Evolutionary conservation across 2,888 invertebrate species (phyloP), one percentile per base, ranked within the genome.

Genomic region (Amphimallon solstitiale): DNA sequence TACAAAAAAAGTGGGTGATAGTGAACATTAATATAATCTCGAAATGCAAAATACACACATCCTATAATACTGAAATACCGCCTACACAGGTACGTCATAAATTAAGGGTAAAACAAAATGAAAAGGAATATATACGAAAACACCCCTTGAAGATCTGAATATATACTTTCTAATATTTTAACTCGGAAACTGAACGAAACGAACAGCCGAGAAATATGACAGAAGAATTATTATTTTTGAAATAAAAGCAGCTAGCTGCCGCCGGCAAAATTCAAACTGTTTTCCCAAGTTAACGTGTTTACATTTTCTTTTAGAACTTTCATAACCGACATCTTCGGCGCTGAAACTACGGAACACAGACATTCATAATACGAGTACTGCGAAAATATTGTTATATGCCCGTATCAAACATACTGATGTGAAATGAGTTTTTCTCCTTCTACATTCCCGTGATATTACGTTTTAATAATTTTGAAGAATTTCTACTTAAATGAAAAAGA

Each of bases 261-360:
- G 7, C 52, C 35, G 17, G 52, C 52, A 35, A 52, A 52, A 37
- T 37, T 52, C 37, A 52, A 52, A 52, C 52, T 9, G 52, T 52
- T 52, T 45, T 17, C 52, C 15, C 52, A 37, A 17, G 52, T 35
- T 52, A 52, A 52, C 52, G 52, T 52, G 48, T 49, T 49, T 49
- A 52, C 52, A 52, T 52, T 52, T 52, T 52, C 17, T 17, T 52
- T 52, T 52, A 37, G 52, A 37, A 52, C 37, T 17, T 15, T 52
- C 52, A 52, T 37, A 52, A 35, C 37, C 37, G 37, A 52, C 52
- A 52, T 52, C 52, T 52, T 52, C 37, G 52, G 35, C 52, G 21
- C 52, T 35, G 17, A 29, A 37, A 17, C 52, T 15, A 37, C 37
- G 52, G 52, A 35, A 37, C 15, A 37, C 17, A 52, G 37, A 35